phyloP scores from a whole-genome alignment of 2,113 vertebrate species.

The Propithecus coquereli region DNA sequence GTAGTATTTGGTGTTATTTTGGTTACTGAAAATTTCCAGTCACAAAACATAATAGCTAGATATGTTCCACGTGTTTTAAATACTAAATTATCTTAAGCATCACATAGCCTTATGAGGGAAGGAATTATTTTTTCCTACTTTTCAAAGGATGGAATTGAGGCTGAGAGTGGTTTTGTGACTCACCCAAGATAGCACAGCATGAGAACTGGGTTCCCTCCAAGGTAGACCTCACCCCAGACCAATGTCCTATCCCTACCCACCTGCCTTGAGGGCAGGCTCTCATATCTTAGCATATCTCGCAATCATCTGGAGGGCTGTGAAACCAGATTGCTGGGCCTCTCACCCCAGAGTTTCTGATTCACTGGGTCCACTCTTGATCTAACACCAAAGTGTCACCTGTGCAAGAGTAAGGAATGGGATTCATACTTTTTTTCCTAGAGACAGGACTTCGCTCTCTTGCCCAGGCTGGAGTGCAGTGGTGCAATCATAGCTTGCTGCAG shows the following conservation, averaged over 20 bases:
- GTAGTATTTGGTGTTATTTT: not conserved
- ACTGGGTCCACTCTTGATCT: no score
- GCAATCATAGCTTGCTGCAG: no score
- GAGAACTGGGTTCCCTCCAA: not conserved
- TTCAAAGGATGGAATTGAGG: not conserved
- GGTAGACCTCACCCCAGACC: not conserved
- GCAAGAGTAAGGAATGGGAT: no score
- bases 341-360: not conserved
- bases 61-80: not conserved
- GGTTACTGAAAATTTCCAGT: not conserved
- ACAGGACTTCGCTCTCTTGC: no score
- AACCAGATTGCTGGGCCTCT: not conserved
- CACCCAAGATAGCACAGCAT: rapidly evolving
- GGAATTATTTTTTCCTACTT: not conserved
- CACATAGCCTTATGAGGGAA: not conserved
- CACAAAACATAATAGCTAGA: not conserved
- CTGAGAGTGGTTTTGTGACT: not conserved
- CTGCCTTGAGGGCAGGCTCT: not conserved
- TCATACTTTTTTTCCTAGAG: no score
- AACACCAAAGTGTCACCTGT: no score
- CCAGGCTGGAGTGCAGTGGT: no score
- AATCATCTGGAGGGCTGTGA: not conserved
- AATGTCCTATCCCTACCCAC: no score
- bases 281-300: not conserved
- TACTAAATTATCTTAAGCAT: not conserved